Evolutionary conservation across 2,888 invertebrate species (phyloP).

Genomic region (Glyphotaelius pellucidus): DNA sequence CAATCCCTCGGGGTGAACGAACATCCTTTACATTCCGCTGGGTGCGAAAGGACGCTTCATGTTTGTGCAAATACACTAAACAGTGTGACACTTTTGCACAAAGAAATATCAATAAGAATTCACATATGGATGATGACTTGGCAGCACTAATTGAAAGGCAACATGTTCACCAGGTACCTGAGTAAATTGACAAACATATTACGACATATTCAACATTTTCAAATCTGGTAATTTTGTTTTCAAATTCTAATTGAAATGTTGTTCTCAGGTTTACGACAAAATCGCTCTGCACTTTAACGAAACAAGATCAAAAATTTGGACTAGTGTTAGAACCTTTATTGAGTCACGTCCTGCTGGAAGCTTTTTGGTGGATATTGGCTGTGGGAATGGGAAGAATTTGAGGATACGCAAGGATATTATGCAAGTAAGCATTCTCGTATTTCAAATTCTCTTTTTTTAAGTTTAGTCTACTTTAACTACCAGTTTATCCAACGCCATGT

Average conservation of each 20-base stretch:
- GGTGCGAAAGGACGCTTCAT: slow-evolving; percentile 76
- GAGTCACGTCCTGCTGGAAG: slow-evolving; percentile 81
- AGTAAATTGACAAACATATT: background rate
- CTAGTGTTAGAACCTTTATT: slow-evolving; percentile 90
- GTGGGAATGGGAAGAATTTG: slow-evolving; percentile 99
- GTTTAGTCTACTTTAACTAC: background rate
- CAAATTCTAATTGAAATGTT: background rate
- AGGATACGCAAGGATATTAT: slow-evolving; percentile 78
- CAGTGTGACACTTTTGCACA: slow-evolving; percentile 81
- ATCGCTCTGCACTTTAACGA: slow-evolving; percentile 97
- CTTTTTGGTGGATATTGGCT: slow-evolving; percentile 93
- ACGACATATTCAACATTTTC: background rate
- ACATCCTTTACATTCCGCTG: slow-evolving; percentile 93
- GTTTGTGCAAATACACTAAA: slow-evolving; percentile 80
- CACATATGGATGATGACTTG: slow-evolving; percentile 70
- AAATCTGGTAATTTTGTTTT: background rate
- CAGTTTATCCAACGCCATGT: too few species aligned
- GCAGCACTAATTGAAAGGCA: slow-evolving; percentile 84
- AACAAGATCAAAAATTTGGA: slow-evolving; percentile 97
- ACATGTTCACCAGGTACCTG: slow-evolving; percentile 85
- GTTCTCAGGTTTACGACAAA: slow-evolving; percentile 87
- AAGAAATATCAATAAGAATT: slow-evolving; percentile 32
- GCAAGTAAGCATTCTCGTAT: slow-evolving; percentile 75
- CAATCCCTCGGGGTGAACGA: slow-evolving; percentile 71
- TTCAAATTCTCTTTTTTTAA: slow-evolving; percentile 37